These are phyloP conservation scores for Marmota monax DNA, from an alignment of 2,113 vertebrate species.

Conservation along the genomic window DNA sequence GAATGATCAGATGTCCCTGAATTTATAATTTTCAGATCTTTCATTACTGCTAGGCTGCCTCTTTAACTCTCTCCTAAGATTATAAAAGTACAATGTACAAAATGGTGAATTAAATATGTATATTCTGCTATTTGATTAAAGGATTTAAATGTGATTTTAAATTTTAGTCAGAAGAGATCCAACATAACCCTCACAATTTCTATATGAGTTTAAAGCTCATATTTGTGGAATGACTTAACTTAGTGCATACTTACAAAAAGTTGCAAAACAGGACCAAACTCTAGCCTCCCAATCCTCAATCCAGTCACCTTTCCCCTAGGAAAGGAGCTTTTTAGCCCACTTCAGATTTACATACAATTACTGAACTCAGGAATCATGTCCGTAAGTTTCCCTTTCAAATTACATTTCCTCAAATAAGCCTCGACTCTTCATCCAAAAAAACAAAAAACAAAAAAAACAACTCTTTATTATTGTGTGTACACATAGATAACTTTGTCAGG, in stretches of 20 bases:
- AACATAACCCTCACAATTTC: constrained; percentile 22
- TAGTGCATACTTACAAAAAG: background rate
- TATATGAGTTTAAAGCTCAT: background rate
- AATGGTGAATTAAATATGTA: background rate
- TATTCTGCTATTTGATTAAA: constrained; percentile 53
- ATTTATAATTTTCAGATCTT: constrained; percentile 14
- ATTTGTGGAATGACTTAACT: background rate
- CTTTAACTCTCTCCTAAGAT: background rate
- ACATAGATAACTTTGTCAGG: background rate
- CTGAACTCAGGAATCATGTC: background rate
- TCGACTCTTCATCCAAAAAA: background rate
- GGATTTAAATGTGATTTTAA: constrained; percentile 38
- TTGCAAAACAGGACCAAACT: background rate
- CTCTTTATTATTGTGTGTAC: background rate
- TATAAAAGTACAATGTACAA: background rate
- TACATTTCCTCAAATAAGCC: background rate
- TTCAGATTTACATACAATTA: background rate
- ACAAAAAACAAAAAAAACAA: background rate
- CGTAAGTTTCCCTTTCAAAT: background rate
- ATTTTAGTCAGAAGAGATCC: constrained; percentile 1
- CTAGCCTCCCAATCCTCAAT: background rate
- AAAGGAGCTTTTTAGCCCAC: background rate
- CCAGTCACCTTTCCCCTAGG: background rate
- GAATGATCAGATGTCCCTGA: background rate
- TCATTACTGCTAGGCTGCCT: background rate